Evolutionary conservation across 2,797 vertebrate species (phyloP), one percentile per base, ranked within the genome.

Genomic region (Acipenser oxyrinchus): DNA sequence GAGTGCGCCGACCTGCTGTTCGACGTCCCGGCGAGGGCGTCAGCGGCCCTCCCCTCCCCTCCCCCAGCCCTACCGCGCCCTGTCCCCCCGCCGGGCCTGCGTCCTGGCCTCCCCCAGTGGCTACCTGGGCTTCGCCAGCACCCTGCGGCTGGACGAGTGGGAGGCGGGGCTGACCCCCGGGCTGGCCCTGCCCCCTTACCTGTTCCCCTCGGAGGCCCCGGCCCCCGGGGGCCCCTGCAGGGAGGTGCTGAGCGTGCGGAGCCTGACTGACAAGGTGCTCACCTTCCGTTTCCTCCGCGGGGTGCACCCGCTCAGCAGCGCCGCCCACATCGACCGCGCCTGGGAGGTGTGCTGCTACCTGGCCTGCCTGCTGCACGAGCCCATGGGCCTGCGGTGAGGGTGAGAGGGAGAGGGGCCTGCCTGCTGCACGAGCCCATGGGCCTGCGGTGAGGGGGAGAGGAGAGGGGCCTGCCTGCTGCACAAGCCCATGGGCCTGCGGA

Each of bases 1-100:
- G 74, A 80, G n/a, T 79, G 78, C 8, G 66, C 74, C 6, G 72
- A 77, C 62, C 62, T 78, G 6, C 68, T 78, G 49, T 79, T 78
- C 8, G 75, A 79, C 60, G 74, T 71, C 1, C 70, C 73, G 23
- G 71, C 70, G 48, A 71, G 51, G 60, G 6, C 68, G 72, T 0
- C 3, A 69, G 48, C 69, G 65, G 4, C 49, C 49, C 3, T 1
- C 55, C 62, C 7, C 49, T 57, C 10, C 12, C 11, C 10, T 15
- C 69, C 12, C 48, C 0, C 69, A 71, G 60, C 71, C 74, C 4
- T 74, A 63, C 62, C 62, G 52, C 6, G 48, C 52, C 63, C 68
- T 68, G 62, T 72, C 66, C 48, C 23, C 60, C 11, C 58, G 72
- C 48, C 65, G 68, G 8, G 71, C 67, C 15, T 74, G 70, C 49